phyloP scores from a whole-genome alignment of 1,140 invertebrate genomes.

The Elysia chlorotica region DNA sequence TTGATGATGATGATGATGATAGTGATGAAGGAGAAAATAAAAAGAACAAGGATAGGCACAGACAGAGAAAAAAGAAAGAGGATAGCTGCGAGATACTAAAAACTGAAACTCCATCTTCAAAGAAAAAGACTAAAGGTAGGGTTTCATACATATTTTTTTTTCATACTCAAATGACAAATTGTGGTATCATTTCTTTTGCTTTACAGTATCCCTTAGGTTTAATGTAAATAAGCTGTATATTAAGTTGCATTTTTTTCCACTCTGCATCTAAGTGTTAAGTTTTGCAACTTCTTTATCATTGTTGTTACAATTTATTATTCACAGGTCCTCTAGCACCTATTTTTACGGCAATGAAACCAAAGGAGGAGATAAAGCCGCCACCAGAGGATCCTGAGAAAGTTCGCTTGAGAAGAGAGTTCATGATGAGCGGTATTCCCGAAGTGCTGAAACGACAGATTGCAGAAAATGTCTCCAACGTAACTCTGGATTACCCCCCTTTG shows the following conservation, averaged over 20 bases:
- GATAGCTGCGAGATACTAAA: not conserved
- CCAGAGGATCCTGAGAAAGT: constrained; percentile 36
- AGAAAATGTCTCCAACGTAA: not conserved
- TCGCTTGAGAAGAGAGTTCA: constrained; percentile 40
- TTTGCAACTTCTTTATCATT: not conserved
- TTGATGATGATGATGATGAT: constrained; percentile 28
- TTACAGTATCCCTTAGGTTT: not conserved
- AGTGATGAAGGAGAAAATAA: not conserved
- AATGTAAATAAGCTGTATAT: not conserved
- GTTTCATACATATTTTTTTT: not conserved
- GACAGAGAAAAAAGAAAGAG: not conserved
- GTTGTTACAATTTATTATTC: constrained; percentile 4
- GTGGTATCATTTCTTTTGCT: not conserved
- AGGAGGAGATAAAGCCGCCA: constrained; percentile 1
- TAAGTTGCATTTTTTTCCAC: not conserved
- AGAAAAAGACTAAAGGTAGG: not conserved
- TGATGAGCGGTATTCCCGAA: constrained; percentile 52
- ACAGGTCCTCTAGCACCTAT: constrained; percentile 43
- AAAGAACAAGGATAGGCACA: constrained; percentile 11
- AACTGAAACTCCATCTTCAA: not conserved
- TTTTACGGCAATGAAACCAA: constrained; percentile 34
- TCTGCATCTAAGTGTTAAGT: not conserved
- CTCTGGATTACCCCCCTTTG: constrained; percentile 34
- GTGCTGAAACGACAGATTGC: constrained; percentile 36
- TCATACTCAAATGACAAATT: not conserved